phyloP scores from a whole-genome alignment of 2,888 invertebrate genomes.

The Nomada goodeniana region DNA sequence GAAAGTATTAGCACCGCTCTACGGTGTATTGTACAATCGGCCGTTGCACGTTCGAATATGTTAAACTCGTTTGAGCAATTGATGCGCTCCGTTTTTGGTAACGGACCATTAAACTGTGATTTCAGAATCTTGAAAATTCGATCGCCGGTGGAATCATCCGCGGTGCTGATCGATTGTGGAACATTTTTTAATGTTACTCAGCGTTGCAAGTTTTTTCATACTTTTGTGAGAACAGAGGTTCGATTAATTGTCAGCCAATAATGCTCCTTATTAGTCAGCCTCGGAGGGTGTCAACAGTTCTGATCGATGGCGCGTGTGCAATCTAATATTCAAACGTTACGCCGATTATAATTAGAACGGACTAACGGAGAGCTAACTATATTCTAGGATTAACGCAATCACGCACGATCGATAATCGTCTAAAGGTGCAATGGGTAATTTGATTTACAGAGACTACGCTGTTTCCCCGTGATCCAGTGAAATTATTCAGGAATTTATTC shows the following conservation, averaged over 20 bases:
- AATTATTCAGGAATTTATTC: too few species aligned
- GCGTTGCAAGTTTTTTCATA: background rate
- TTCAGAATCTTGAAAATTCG: too few species aligned
- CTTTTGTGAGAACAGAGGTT: background rate
- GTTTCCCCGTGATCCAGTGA: too few species aligned
- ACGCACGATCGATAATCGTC: conserved; percentile 26
- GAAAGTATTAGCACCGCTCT: background rate
- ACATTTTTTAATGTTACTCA: too few species aligned
- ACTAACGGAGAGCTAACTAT: conserved; percentile 38
- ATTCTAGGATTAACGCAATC: conserved; percentile 46
- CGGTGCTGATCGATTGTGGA: too few species aligned
- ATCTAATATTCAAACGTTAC: conserved; percentile 55
- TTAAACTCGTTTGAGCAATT: background rate
- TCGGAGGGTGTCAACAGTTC: conserved; percentile 37
- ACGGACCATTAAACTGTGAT: too few species aligned
- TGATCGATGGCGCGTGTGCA: conserved; percentile 39
- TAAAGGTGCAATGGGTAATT: background rate
- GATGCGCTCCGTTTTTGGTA: too few species aligned
- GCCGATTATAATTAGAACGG: conserved; percentile 45
- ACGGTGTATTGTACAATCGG: too few species aligned
- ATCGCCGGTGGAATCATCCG: too few species aligned
- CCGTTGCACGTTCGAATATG: background rate
- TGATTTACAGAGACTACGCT: background rate
- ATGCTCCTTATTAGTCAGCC: conserved; percentile 37
- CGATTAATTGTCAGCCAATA: conserved; percentile 19